Evolutionary conservation across 1,140 invertebrate species (phyloP).

Genomic region (Oscheius sp.): DNA sequence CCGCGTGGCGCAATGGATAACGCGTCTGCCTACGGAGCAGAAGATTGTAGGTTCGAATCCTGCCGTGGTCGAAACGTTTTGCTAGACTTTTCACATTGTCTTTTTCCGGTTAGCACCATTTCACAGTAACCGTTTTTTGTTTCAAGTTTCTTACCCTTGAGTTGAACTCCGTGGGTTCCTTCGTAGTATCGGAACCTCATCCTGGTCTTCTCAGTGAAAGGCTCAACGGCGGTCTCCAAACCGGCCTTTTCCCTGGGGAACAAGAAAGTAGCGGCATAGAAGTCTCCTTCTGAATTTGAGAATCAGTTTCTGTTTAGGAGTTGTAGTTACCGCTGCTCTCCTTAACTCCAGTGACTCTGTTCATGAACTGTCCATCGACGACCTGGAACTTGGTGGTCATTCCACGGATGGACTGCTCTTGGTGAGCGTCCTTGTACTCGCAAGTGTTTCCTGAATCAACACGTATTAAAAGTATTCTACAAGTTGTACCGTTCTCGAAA

Average conservation of each 20-base stretch:
- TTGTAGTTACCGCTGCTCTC: constrained; percentile 48
- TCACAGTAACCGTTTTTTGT: no score
- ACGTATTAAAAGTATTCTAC: not conserved
- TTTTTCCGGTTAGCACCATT: no score
- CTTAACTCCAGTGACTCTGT: constrained; percentile 57
- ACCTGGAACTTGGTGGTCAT: constrained; percentile 59
- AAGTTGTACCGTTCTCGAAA: constrained; percentile 49
- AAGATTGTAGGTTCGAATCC: constrained; percentile 32
- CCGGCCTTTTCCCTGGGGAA: constrained; percentile 59
- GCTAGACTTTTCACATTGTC: not conserved
- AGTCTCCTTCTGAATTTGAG: constrained; percentile 54
- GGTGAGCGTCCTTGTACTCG: constrained; percentile 53
- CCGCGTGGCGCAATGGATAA: constrained; percentile 36
- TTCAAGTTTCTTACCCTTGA: constrained; percentile 41
- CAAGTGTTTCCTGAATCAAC: constrained; percentile 50
- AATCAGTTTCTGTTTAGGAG: constrained; percentile 25
- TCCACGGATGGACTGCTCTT: constrained; percentile 53
- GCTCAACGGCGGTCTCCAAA: constrained; percentile 45
- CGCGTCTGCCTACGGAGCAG: constrained; percentile 38
- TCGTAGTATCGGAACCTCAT: constrained; percentile 60
- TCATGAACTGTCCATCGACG: constrained; percentile 60
- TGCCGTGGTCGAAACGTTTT: constrained; percentile 25
- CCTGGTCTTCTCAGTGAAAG: constrained; percentile 43
- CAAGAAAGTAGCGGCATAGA: constrained; percentile 59
- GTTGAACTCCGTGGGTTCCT: constrained; percentile 59